Base-by-base conservation (phyloP, 2,888 invertebrate species). In the Rutpela maculata region DNA sequence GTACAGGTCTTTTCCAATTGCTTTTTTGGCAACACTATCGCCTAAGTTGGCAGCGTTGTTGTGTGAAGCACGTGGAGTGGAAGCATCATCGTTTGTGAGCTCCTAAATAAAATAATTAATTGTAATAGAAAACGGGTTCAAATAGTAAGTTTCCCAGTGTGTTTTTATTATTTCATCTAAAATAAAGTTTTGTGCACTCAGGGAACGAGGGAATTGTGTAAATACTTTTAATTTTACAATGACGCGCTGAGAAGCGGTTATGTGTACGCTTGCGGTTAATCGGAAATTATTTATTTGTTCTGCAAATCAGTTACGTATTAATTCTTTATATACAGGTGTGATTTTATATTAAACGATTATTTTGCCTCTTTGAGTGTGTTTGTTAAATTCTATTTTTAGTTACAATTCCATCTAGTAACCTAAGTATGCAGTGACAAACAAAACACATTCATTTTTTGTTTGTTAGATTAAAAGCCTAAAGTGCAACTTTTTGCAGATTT, bases 41-140 rank as follows among this genome's bases (percentile, higher is more conserved):
- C 38, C 26, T 50, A 50, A 50, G 87, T 88, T 87, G 88, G 87
- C 83, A 86, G 85, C 87, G 81, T 86, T 88, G 87, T 85, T 79
- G 86, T 81, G 83, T 87, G 88, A 87, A 87, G 88, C 88, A 88
- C 87, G 86, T 88, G 87, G 84, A 84, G 84, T 81, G 81, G 84
- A 83, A 84, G 86, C 84, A 79, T 86, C 85, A 83, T 84, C 84
- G 79, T 84, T 81, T 26, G 66, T 68, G 60, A 62, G 71, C 71
- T 72, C 71, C 56, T 63, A 63, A 72, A 72, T 72, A 63, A 62
- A 72, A 63, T 63, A 15, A 63, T 59, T 72, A 55, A 55, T 72
- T 55, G 18, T 55, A 55, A 31, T 63, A 63, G 26, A 55, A 50
- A 31, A 63, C 50, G 71, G 71, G 71, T 72, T 72, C 71, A 72